These are phyloP conservation scores for Hermaeophaga mercurialis DNA, from an alignment of 2,888 invertebrate species.

Conservation along the genomic window DNA sequence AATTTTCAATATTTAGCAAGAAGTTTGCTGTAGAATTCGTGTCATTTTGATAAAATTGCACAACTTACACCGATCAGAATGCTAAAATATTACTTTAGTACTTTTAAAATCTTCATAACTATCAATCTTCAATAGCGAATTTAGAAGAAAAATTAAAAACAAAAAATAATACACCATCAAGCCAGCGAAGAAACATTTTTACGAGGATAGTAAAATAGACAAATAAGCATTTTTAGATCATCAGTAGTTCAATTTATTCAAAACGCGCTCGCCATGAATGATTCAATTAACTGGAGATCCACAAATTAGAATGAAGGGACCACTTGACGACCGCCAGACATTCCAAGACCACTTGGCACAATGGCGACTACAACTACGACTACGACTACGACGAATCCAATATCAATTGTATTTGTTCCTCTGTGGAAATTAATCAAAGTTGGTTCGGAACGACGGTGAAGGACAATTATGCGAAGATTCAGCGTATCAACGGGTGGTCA, in stretches of 20 bases:
- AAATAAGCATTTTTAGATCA: too few relatives aligned
- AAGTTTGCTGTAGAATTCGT: too few relatives aligned
- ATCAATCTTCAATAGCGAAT: too few relatives aligned
- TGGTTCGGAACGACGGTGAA: neutral
- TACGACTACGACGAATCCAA: slow-evolving; percentile 7
- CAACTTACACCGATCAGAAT: too few relatives aligned
- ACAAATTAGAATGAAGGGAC: slow-evolving; percentile 4
- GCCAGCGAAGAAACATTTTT: too few relatives aligned
- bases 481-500: slow-evolving; percentile 36
- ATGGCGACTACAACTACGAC: neutral
- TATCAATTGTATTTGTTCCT: slow-evolving; percentile 13
- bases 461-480: slow-evolving; percentile 19
- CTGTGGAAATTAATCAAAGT: slow-evolving; percentile 19
- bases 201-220: too few relatives aligned
- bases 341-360: neutral
- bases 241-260: neutral
- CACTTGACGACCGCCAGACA: neutral
- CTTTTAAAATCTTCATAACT: too few relatives aligned
- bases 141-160: too few relatives aligned
- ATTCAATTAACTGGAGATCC: slow-evolving; percentile 16
- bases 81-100: too few relatives aligned
- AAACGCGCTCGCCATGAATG: neutral
- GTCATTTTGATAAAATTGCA: too few relatives aligned
- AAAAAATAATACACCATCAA: too few relatives aligned
- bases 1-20: too few relatives aligned